phyloP scores from a whole-genome alignment of 2,113 vertebrate species.

The Clarias gariepinus region DNA sequence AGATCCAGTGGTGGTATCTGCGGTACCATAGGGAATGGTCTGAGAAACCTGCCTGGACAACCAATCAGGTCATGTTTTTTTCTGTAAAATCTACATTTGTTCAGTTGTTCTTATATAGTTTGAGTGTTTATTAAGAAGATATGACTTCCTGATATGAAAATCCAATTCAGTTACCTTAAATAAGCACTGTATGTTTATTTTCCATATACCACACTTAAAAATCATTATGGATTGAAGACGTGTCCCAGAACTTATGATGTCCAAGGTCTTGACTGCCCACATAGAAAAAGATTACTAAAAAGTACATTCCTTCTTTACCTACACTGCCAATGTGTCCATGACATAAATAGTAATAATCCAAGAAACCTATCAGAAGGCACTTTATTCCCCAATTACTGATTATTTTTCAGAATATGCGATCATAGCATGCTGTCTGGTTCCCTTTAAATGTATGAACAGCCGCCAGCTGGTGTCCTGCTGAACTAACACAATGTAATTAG shows the following conservation, averaged over 20 bases:
- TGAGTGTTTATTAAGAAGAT: not conserved
- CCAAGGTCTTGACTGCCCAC: not conserved
- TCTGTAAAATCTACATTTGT: not conserved
- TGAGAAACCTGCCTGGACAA: conserved; percentile 77
- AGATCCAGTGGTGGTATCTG: conserved; percentile 99
- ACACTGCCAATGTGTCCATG: not conserved
- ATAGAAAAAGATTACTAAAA: not conserved
- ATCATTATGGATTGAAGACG: not conserved
- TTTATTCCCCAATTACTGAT: conserved; percentile 62
- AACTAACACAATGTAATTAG: conserved; percentile 69
- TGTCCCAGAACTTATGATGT: not conserved
- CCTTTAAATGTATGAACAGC: conserved; percentile 52
- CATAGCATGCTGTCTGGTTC: conserved; percentile 54
- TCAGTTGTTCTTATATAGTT: not conserved
- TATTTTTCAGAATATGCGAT: conserved; percentile 51
- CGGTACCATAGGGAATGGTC: conserved; percentile 80
- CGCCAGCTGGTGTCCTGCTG: conserved; percentile 58
- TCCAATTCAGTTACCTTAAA: not conserved
- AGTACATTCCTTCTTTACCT: not conserved
- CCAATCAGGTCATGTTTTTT: conserved; percentile 74
- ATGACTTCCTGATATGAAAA: not conserved
- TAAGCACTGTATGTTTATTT: not conserved
- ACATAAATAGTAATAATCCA: conserved; percentile 14
- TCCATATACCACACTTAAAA: not conserved
- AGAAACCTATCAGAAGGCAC: conserved; percentile 10